Percentiles rank a stretch among this genome's conserved stretches.
Conservation (phyloP, 2,888 invertebrate species). For the Stegana nigrithorax region DNA sequence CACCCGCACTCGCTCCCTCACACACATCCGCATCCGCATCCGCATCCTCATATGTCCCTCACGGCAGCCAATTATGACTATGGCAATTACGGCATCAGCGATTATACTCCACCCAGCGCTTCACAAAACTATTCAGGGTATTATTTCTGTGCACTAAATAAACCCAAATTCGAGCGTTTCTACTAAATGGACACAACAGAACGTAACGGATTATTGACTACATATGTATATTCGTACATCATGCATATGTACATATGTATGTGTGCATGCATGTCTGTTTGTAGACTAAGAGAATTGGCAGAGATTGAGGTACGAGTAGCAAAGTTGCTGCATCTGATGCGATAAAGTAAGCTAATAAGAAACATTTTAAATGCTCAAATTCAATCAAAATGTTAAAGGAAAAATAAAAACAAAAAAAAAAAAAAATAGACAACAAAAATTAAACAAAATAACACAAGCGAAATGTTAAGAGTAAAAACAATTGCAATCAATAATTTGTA, state of each 20-base stretch:
- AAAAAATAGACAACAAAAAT: constrained; percentile 32
- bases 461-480: too few relatives aligned
- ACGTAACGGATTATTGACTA: constrained; percentile 14
- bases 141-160: constrained; percentile 68
- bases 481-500: constrained; percentile 9
- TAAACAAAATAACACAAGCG: too few relatives aligned
- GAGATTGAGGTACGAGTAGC: too few relatives aligned
- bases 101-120: constrained; percentile 64
- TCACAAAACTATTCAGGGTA: constrained; percentile 68
- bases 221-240: constrained; percentile 34
- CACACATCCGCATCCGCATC: constrained; percentile 32
- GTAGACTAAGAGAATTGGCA: too few relatives aligned
- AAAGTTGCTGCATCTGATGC: too few relatives aligned
- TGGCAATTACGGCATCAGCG: constrained; percentile 64
- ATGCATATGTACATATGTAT: background rate
- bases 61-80: constrained; percentile 51
- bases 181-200: constrained; percentile 41
- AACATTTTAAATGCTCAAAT: constrained; percentile 47
- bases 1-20: constrained; percentile 36
- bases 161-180: constrained; percentile 66
- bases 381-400: constrained; percentile 30
- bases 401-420: constrained; percentile 13
- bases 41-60: constrained; percentile 41
- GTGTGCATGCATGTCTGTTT: too few relatives aligned
- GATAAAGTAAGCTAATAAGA: too few relatives aligned